Evolutionary conservation across 2,113 vertebrate species (phyloP), one percentile per base, ranked within the genome.

Genomic region (Nicator chloris): DNA sequence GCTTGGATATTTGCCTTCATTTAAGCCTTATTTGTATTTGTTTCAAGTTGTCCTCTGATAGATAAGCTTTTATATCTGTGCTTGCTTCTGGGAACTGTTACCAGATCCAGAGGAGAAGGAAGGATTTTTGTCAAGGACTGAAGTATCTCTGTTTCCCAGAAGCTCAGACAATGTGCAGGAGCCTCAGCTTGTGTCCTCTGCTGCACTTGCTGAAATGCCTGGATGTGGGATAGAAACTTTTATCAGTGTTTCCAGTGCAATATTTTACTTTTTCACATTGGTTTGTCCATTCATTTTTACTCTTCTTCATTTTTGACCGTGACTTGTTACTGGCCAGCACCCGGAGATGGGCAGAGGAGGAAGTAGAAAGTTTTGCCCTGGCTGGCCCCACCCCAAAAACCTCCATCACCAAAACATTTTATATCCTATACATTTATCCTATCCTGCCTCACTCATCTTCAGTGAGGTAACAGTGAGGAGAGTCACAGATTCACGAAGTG

Each of bases 1-100:
- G 42, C 71, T 91, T 85, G 90, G 56, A 51, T 94, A 37, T 88
- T 92, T 94, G 92, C 90, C 79, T 95, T 92, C 26, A 13, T 66
- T 90, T 69, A 71, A 92, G 68, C 37, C 35, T 83, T 80, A 73
- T 31, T 85, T 91, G 51, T 93, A 33, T 82, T 96, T 94, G 60
- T 94, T 95, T 96, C 76, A 90, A 86, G 88, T 76, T 86, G 82
- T 86, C 71, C 69, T 93, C 82, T 94, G 69, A 33, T 35, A 95
- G 76, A 60, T 82, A 50, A 83, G 31, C 56, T 90, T 59, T 71
- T 78, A 44, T 88, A 60, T 44, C 64, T 68, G 0, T 4, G 4
- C 73, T 83, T 82, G 72, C 78, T 91, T 63, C 51, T 93, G 88
- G 88, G 82, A 90, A 28, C 82, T 64, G 56, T 64, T 88, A 71